Base-by-base conservation (phyloP, 2,888 invertebrate species). In the Lathronympha strigana region DNA sequence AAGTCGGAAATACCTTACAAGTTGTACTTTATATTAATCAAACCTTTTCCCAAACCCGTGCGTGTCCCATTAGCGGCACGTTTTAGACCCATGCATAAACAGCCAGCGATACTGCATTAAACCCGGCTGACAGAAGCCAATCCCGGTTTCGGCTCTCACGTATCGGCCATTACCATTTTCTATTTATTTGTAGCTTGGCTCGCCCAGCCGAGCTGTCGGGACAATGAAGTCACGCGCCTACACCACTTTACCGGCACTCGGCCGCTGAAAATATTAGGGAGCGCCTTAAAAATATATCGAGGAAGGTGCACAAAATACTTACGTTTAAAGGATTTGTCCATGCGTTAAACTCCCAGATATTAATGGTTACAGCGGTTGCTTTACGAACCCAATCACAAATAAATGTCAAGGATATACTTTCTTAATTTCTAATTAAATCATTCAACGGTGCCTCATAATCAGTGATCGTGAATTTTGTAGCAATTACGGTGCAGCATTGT, bases 181-280 rank as follows among this genome's bases (percentile, higher is more conserved):
- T 79, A 79, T 81, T 82, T 80, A 81, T 82, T 79, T 77, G 76
- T 71, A 71, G 72, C 69, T 54, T 68, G 69, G 73, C 67, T 69
- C 76, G 67, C 78, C 77, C 72, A 72, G 67, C 77, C 76, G 75
- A 76, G 77, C 72, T 69, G 73, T 62, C 68, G 63, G 68, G 55
- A 79, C 81, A 82, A 83, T 81, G 77, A 72, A 81, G 82, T 81
- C 84, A 83, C 82, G 84, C 73, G 75, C 75, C 71, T 61, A 70
- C 67, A 71, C 76, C 78, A 79, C 78, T 82, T 79, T 76, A 74
- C 73, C 68, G 71, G 68, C 70, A 68, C 68, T 71, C 70, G 68
- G 66, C 69, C 71, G 60, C 61, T 67, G 63, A 50, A 71, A 69
- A 73, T 62, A 43, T 61, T 47, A 67, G 40, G 38, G n/a, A 15